These are phyloP conservation scores for Gnathonemus longibarbis DNA, from an alignment of 2,113 vertebrate species.

Conservation along the genomic window DNA sequence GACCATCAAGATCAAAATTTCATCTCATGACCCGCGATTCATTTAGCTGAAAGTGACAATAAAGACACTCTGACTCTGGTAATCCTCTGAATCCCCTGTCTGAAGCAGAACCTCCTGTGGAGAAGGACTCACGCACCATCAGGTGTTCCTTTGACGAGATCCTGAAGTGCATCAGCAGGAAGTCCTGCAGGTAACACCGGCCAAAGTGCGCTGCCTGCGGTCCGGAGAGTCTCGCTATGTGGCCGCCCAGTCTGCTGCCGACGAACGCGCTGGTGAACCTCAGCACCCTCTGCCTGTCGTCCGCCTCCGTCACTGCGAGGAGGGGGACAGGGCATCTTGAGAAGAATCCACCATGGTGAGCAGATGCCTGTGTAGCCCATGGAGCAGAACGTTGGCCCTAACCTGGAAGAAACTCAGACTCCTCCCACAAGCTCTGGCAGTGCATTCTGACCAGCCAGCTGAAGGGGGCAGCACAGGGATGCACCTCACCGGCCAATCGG, in stretches of 20 bases:
- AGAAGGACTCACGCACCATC: conserved; percentile 29
- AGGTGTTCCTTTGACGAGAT: conserved; percentile 44
- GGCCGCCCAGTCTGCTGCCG: conserved; percentile 41
- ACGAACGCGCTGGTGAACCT: conserved; percentile 50
- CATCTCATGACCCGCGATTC: background rate
- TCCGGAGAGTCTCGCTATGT: conserved; percentile 41
- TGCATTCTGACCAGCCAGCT: conserved; percentile 54
- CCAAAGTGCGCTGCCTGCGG: conserved; percentile 32
- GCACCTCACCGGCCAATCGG: conserved; percentile 36
- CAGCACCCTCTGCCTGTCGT: conserved; percentile 36
- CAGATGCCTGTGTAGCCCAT: background rate
- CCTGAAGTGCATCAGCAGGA: conserved; percentile 51
- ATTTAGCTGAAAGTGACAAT: background rate
- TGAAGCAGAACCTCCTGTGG: background rate
- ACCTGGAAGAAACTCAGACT: conserved; percentile 58
- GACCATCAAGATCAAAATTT: background rate
- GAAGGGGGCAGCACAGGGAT: conserved; percentile 47
- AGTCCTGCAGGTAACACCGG: conserved; percentile 49
- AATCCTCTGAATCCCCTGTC: background rate
- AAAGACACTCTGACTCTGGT: background rate
- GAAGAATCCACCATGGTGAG: background rate
- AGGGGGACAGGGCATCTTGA: background rate
- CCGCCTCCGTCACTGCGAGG: conserved; percentile 36
- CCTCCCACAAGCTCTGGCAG: conserved; percentile 56
- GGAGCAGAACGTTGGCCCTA: background rate